Evolutionary conservation across 2,888 invertebrate genomes (phyloP).

Genomic region (Chalcis sispes): DNA sequence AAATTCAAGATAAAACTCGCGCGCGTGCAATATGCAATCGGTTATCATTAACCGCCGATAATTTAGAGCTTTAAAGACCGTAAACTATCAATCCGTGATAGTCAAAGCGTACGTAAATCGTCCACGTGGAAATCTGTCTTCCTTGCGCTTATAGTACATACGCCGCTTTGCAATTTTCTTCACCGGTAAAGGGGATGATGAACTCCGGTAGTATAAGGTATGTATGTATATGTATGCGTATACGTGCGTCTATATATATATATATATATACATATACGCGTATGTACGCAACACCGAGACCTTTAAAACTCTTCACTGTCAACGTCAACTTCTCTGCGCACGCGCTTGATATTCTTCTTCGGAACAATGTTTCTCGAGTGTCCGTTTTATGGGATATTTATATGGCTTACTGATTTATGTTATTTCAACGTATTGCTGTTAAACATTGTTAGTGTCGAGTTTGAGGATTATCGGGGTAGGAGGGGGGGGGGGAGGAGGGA

Average conservation of each 20-base stretch:
- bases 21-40: neutral
- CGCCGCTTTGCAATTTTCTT: conserved; percentile 40
- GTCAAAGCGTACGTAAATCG: neutral
- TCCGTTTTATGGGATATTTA: conserved; percentile 33
- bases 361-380: conserved; percentile 45
- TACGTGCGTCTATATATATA: too few relatives aligned
- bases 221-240: too few relatives aligned
- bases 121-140: neutral
- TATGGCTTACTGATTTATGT: conserved; percentile 43
- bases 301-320: conserved; percentile 40
- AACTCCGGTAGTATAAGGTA: conserved; percentile 25
- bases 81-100: conserved; percentile 34
- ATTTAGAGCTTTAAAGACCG: neutral
- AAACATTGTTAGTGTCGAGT: conserved; percentile 10
- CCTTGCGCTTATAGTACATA: neutral
- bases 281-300: neutral
- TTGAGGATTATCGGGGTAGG: neutral
- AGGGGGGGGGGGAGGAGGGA: too few relatives aligned
- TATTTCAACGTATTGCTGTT: conserved; percentile 39
- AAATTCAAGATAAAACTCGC: too few relatives aligned
- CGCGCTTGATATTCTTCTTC: conserved; percentile 44
- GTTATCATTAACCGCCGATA: neutral
- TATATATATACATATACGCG: too few relatives aligned
- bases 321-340: conserved; percentile 25
- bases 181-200: conserved; percentile 15